Conservation (phyloP, 2,113 vertebrate genomes). For the Paradoxurus hermaphroditus region DNA sequence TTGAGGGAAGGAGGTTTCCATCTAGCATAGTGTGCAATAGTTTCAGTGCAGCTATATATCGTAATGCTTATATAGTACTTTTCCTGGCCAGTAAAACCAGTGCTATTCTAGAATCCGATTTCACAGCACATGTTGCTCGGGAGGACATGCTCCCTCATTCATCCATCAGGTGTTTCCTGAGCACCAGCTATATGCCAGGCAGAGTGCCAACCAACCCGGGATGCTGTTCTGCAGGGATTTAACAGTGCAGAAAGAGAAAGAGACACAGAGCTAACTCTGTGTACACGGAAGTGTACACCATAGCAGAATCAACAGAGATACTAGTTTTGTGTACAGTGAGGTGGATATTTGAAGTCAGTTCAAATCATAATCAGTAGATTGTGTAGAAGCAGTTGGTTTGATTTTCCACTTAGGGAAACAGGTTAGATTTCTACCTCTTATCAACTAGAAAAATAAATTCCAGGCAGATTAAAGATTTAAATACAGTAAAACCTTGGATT, state of each 20-base stretch:
- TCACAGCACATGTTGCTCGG: neutral
- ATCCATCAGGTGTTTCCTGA: neutral
- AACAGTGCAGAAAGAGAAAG: neutral
- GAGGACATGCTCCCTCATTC: neutral
- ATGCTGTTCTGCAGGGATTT: neutral
- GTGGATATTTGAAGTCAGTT: neutral
- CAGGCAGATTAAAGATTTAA: neutral
- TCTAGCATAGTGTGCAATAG: neutral
- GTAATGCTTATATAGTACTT: neutral
- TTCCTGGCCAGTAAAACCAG: neutral
- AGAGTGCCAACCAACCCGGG: neutral
- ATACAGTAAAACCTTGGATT: neutral
- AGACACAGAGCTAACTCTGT: neutral
- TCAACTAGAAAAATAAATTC: constrained; percentile 32
- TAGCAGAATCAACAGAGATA: neutral
- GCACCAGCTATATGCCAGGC: neutral
- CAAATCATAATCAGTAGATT: neutral
- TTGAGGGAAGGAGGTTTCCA: neutral
- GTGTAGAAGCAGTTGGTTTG: neutral
- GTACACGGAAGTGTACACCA: neutral
- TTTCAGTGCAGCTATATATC: neutral
- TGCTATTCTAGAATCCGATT: neutral
- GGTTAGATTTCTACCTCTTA: neutral
- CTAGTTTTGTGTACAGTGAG: neutral
- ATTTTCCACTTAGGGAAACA: constrained; percentile 34